Conservation (phyloP, 2,113 vertebrate genomes). For the Himantopus leucocephalus region DNA sequence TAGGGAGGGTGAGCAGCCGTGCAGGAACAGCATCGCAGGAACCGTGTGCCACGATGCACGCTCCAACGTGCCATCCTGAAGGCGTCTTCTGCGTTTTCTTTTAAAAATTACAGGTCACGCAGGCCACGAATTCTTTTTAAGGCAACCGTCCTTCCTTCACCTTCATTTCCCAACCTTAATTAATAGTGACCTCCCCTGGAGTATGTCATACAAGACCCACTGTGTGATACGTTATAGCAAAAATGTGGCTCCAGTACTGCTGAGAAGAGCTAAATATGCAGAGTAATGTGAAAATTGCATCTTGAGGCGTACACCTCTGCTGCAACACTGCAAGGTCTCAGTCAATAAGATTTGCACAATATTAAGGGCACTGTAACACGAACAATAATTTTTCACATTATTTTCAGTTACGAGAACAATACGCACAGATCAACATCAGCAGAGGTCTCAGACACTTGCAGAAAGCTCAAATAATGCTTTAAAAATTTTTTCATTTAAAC, state of each 20-base stretch:
- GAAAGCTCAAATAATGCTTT: background rate
- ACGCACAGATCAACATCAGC: accelerated
- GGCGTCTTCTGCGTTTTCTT: background rate
- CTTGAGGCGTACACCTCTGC: background rate
- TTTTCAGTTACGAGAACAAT: background rate
- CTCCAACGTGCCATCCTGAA: background rate
- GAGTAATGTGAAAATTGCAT: background rate
- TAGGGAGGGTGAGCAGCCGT: background rate
- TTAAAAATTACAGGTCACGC: background rate
- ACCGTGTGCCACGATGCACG: background rate
- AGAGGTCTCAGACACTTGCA: background rate
- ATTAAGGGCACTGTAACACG: background rate
- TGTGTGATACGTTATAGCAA: accelerated
- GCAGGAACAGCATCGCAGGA: background rate
- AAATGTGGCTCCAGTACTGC: background rate
- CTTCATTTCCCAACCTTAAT: background rate
- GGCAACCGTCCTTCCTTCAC: background rate
- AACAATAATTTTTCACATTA: background rate
- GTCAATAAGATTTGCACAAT: background rate
- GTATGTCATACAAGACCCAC: background rate
- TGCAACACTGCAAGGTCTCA: background rate
- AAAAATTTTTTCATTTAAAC: background rate
- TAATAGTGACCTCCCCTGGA: background rate
- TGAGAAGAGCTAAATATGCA: background rate
- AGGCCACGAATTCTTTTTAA: background rate